Percentiles rank a stretch among this genome's conserved stretches.
These are phyloP conservation scores for Rhabdophis nuchalis DNA, from an alignment of 2,797 vertebrate genomes.

Conservation along the genomic window DNA sequence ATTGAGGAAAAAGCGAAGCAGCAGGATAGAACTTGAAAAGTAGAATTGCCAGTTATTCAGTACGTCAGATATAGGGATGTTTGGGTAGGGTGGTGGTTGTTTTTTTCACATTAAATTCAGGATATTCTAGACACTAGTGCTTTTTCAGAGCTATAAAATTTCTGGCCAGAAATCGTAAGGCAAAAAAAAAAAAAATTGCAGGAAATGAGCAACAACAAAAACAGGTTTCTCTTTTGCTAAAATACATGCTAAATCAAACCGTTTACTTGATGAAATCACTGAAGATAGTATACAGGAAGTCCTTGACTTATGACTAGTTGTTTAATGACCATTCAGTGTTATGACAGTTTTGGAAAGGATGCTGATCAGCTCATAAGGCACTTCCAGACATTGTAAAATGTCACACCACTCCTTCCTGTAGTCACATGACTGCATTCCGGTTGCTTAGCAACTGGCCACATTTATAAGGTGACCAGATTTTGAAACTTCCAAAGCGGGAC, in stretches of 20 bases:
- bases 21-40: not conserved
- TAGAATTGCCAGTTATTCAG: not conserved
- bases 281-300: not conserved
- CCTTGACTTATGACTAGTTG: not conserved
- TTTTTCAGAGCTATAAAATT: not conserved
- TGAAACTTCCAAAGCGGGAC: too few species aligned
- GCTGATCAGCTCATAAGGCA: not conserved
- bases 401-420: not conserved
- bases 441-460: not conserved
- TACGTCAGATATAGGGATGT: not conserved
- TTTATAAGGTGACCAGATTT: too few species aligned
- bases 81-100: not conserved
- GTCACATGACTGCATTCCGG: not conserved
- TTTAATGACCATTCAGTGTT: not conserved
- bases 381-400: not conserved
- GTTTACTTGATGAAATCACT: not conserved
- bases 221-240: not conserved
- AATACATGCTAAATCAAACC: not conserved
- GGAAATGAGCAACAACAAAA: not conserved
- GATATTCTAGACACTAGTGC: not conserved
- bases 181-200: not conserved
- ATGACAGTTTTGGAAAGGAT: not conserved
- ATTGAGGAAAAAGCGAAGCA: not conserved
- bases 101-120: not conserved
- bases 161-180: not conserved